phyloP scores from a whole-genome alignment of 2,888 invertebrate genomes.

The Orthosia gothica region DNA sequence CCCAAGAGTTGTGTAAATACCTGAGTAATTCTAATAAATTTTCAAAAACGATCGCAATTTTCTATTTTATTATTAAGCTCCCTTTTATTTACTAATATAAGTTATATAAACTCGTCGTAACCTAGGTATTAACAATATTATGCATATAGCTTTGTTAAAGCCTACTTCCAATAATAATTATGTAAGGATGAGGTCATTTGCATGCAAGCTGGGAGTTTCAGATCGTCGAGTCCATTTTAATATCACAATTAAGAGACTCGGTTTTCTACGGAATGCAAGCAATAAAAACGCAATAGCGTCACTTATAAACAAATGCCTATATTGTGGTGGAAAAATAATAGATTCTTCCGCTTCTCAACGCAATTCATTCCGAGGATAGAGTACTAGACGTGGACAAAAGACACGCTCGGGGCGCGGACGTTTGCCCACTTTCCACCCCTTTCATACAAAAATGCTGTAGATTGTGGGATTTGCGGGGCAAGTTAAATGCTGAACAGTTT shows the following conservation, averaged over 20 bases:
- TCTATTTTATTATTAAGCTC: slow-evolving; percentile 1
- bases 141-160: not conserved
- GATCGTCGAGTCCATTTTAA: slow-evolving; percentile 16
- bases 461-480: no score
- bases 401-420: slow-evolving; percentile 1
- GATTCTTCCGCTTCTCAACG: not conserved
- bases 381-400: slow-evolving; percentile 16
- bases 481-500: no score
- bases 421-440: slow-evolving; percentile 29
- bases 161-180: slow-evolving; percentile 10
- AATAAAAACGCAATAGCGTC: not conserved
- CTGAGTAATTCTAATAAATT: slow-evolving; percentile 14
- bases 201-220: slow-evolving; percentile 33
- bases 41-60: slow-evolving; percentile 2
- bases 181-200: slow-evolving; percentile 26
- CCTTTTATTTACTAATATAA: not conserved
- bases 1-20: slow-evolving; percentile 4
- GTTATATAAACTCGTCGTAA: slow-evolving; percentile 5
- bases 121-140: not conserved
- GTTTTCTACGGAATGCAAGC: slow-evolving; percentile 5
- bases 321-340: not conserved
- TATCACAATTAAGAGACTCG: slow-evolving; percentile 15
- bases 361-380: slow-evolving; percentile 23
- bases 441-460: slow-evolving; percentile 10
- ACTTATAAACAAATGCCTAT: not conserved